Evolutionary conservation across 2,113 vertebrate genomes (phyloP), one percentile per base, ranked within the genome.

Genomic region (Columba janthina): DNA sequence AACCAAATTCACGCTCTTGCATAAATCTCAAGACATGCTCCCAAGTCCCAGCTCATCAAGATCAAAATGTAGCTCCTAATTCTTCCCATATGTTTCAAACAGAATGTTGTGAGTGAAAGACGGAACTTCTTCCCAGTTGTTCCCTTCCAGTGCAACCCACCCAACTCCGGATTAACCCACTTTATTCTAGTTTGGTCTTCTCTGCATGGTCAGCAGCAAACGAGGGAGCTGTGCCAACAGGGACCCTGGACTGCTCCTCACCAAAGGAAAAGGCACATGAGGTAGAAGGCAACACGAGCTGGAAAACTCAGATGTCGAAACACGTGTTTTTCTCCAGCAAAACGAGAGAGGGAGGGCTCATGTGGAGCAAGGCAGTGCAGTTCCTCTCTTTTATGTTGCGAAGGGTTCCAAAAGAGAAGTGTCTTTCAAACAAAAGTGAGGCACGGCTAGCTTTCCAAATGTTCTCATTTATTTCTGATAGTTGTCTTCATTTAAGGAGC

Each of bases 401-500:
- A 94, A 61, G 44, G 50, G 80, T 72, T 89, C 76, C 78, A 89
- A 76, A 85, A 81, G 64, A 89, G 60, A 95, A 92, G 46, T 42
- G 65, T 51, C 72, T 86, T 96, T 88, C 79, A 90, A 83, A 74
- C 28, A 90, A 44, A 91, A 90, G 82, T 46, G 65, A 94, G 46
- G 83, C 79, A 64, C 1, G 8, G 8, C 15, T 74, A 84, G 65
- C 69, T 90, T 92, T 90, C 79, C 73, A 88, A 88, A 72, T 81
- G 57, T 84, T 93, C 88, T 85, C 32, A 20, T 96, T 97, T 95
- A 95, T 93, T 96, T 95, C 88, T 77, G 75, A 87, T 88, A 67
- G 88, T 93, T 95, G 78, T 97, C 74, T 92, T 94, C 54, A 74
- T 80, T 96, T 94, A 97, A 96, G 60, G 89, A 92, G 88, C 64